These are phyloP conservation scores for Ptilonorhynchus violaceus DNA, from an alignment of 2,113 vertebrate species.

Conservation along the genomic window DNA sequence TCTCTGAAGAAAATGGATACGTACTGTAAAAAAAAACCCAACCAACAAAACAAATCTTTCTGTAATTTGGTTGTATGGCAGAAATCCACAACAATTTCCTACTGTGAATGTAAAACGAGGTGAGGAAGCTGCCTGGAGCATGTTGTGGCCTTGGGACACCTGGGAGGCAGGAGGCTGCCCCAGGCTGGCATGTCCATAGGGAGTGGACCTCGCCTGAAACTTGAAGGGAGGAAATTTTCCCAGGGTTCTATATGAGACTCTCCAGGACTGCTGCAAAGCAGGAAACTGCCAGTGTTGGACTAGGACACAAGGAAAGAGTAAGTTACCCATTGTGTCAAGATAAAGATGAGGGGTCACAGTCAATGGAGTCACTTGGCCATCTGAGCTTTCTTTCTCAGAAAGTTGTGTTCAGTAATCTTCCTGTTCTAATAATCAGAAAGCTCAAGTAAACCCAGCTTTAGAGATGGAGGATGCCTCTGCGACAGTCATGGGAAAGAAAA, in stretches of 20 bases:
- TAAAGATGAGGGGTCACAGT: fast-evolving
- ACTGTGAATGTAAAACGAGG: background rate
- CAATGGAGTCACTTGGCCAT: background rate
- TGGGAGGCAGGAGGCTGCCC: background rate
- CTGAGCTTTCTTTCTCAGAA: background rate
- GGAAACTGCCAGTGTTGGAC: background rate
- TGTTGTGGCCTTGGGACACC: fast-evolving
- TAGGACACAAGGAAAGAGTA: background rate
- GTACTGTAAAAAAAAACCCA: background rate
- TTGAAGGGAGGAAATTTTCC: background rate
- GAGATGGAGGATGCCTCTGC: background rate
- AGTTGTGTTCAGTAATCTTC: background rate
- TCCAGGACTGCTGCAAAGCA: background rate
- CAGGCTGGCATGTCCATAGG: fast-evolving
- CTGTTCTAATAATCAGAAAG: background rate
- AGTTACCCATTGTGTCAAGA: background rate
- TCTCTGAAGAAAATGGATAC: background rate
- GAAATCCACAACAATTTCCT: background rate
- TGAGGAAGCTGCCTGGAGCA: background rate
- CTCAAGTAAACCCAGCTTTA: background rate
- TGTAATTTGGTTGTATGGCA: background rate
- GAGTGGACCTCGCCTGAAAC: background rate
- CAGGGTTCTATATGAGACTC: background rate
- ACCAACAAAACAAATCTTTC: background rate
- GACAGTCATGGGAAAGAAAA: background rate